These are phyloP conservation scores for Choristoneura fumiferana DNA, from an alignment of 1,140 invertebrate species.

Conservation along the genomic window DNA sequence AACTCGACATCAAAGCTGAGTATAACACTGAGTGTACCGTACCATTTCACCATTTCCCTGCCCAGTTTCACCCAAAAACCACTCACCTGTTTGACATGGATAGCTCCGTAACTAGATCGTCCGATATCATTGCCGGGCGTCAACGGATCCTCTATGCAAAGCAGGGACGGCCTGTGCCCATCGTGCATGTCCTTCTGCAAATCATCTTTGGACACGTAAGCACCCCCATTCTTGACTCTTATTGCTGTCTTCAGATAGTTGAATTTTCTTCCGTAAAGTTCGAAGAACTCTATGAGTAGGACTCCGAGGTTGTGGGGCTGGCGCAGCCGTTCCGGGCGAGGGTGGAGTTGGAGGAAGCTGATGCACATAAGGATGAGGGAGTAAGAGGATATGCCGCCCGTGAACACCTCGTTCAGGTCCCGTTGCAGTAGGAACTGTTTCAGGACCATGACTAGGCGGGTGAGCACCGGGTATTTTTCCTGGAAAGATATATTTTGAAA, in stretches of 20 bases:
- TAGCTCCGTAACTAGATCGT: conserved; percentile 95
- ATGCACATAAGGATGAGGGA: conserved; percentile 99
- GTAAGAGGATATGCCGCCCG: conserved; percentile 99
- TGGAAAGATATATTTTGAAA: conserved; percentile 28
- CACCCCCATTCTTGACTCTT: conserved; percentile 94
- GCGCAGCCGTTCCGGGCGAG: conserved; percentile 68
- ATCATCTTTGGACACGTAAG: conserved; percentile 97
- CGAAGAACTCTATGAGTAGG: conserved; percentile 97
- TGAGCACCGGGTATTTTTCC: conserved; percentile 89
- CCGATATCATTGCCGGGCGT: conserved; percentile 97
- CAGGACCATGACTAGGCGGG: conserved; percentile 96
- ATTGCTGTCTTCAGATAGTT: conserved; percentile 97
- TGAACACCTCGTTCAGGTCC: conserved; percentile 99
- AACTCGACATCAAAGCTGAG: too few species aligned
- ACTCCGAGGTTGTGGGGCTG: conserved; percentile 91
- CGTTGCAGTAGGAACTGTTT: conserved; percentile 98
- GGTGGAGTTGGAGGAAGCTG: conserved; percentile 93
- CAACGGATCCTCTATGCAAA: conserved; percentile 99
- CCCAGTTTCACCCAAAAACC: too few species aligned
- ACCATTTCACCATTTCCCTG: too few species aligned
- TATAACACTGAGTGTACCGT: too few species aligned
- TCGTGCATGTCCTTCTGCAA: conserved; percentile 94
- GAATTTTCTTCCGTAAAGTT: conserved; percentile 97
- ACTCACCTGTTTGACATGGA: conserved; percentile 85
- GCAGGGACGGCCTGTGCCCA: conserved; percentile 93